Evolutionary conservation across 2,888 invertebrate species (phyloP), one percentile per base, ranked within the genome.

Genomic region (Cynaeus angustus): DNA sequence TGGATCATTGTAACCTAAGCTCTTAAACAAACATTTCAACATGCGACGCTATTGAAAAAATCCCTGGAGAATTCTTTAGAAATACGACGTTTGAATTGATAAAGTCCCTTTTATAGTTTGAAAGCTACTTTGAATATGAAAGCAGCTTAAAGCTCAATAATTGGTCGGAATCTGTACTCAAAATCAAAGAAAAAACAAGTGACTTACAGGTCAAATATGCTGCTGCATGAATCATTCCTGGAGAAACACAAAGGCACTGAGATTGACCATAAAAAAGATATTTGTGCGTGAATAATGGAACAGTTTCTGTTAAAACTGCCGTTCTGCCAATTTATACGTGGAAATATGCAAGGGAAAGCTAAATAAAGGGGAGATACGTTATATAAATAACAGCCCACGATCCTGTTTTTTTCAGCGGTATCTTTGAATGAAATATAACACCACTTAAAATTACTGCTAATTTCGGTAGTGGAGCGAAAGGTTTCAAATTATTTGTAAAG

Each of bases 1-100:
- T 61, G 72, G 72, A 72, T 73, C 68, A 50, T 41, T 55, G 72
- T 74, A 72, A 74, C 72, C 61, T 69, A 73, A 77, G 73, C 74
- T 69, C 55, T 72, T 72, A 73, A 74, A 73, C 73, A 77, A 77
- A 77, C 77, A 74, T 77, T 71, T 72, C 69, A 67, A 68, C 62
- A 66, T 43, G 56, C 62, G 45, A 61, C 37, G 41, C 41, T 41
- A 46, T 30, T 68, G 58, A 71, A 66, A 68, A 41, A 68, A 58
- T 13, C 53, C 7, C 30, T 10, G 38, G 66, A 68, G 70, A 71
- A 73, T 71, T 70, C 71, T 59, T 67, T 73, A 71, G 48, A 41
- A 66, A 38, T 52, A 52, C 33, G 12, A 52, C 66, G 65, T 58
- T 62, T 43, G 65, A 70, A 72, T 71, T 72, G 71, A 68, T 71